Percentiles rank a stretch among this genome's conserved stretches.
These are phyloP conservation scores for Dryobotodes eremita DNA, from an alignment of 2,888 invertebrate species.

Conservation along the genomic window DNA sequence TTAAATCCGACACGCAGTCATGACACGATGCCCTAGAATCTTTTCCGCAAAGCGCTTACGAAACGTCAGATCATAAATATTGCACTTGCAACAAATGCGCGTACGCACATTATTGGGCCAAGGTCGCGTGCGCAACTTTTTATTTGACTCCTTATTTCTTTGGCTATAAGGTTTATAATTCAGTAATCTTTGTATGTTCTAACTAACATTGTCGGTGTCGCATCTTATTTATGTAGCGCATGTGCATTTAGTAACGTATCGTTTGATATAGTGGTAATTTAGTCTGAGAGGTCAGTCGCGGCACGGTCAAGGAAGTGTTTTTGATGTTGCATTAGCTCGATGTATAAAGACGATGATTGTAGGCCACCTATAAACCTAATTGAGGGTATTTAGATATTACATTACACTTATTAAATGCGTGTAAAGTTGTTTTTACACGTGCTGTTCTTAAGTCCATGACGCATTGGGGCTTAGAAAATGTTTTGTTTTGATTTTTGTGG, in stretches of 20 bases:
- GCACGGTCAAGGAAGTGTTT: constrained; percentile 74
- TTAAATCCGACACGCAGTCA: constrained; percentile 57
- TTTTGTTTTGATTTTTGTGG: neutral
- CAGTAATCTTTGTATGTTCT: constrained; percentile 28
- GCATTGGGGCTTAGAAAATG: neutral
- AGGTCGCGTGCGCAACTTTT: constrained; percentile 71
- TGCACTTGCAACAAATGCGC: constrained; percentile 78
- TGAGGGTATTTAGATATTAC: constrained; percentile 36
- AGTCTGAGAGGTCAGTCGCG: constrained; percentile 66
- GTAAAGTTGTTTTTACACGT: constrained; percentile 45
- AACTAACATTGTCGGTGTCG: constrained; percentile 63
- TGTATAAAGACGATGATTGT: constrained; percentile 49
- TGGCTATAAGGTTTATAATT: constrained; percentile 59
- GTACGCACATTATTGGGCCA: constrained; percentile 83
- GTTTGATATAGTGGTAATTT: constrained; percentile 66
- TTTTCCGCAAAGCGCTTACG: constrained; percentile 79
- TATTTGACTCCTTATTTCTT: constrained; percentile 58
- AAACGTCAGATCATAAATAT: constrained; percentile 74
- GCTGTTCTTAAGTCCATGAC: constrained; percentile 1
- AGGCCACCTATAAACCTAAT: constrained; percentile 66
- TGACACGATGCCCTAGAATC: constrained; percentile 78
- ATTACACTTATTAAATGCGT: constrained; percentile 20
- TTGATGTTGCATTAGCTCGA: constrained; percentile 56
- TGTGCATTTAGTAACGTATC: constrained; percentile 65
- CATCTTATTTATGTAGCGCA: constrained; percentile 67